Evolutionary conservation across 2,797 vertebrate species (phyloP).

Genomic region (Rhadinocentrus ornatus): DNA sequence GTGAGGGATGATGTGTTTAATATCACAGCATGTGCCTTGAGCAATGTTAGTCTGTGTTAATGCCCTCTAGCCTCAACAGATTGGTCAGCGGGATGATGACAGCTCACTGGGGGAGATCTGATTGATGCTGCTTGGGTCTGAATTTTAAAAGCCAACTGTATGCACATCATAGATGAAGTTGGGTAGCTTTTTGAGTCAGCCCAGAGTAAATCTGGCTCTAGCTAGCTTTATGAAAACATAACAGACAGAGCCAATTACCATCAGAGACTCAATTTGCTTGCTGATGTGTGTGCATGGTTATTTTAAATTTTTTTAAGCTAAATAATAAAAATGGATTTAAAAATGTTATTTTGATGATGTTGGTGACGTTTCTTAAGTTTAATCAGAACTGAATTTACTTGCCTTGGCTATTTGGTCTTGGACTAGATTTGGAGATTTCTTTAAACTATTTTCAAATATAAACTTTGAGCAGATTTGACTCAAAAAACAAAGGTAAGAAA

Average conservation of each 20-base stretch:
- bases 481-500: slow-evolving; percentile 3
- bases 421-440: slow-evolving; percentile 12
- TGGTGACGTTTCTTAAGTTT: slow-evolving; percentile 20
- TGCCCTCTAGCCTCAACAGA: slow-evolving; percentile 79
- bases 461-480: slow-evolving; percentile 8
- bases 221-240: slow-evolving; percentile 59
- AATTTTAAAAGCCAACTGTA: slow-evolving; percentile 63
- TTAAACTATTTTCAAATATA: slow-evolving; percentile 4
- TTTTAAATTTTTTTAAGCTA: slow-evolving; percentile 18
- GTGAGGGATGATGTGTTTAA: slow-evolving; percentile 83
- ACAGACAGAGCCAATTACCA: slow-evolving; percentile 62
- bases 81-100: slow-evolving; percentile 78
- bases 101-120: slow-evolving; percentile 69
- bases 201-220: slow-evolving; percentile 51
- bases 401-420: slow-evolving; percentile 17
- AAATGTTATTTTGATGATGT: slow-evolving; percentile 33
- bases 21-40: slow-evolving; percentile 76
- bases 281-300: slow-evolving; percentile 24
- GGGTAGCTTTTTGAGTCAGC: slow-evolving; percentile 56
- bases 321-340: slow-evolving; percentile 31
- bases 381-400: slow-evolving; percentile 20
- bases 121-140: slow-evolving; percentile 67
- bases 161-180: slow-evolving; percentile 60
- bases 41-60: slow-evolving; percentile 77
- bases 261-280: slow-evolving; percentile 44